phyloP scores from a whole-genome alignment of 1,140 invertebrate genomes.

The Ericerus pela region DNA sequence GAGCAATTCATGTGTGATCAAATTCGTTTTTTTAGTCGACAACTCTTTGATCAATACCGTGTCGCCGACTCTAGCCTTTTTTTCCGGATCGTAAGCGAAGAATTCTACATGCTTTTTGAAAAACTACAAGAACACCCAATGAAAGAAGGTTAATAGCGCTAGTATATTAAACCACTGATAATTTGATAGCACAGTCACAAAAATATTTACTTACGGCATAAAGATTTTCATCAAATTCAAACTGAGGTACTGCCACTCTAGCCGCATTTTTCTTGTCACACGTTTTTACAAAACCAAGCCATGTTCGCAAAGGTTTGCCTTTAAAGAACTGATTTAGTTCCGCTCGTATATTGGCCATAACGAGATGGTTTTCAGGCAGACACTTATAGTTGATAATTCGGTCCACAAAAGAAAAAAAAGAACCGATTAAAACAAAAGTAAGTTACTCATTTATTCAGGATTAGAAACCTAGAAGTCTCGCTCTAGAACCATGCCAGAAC shows the following conservation, averaged over 20 bases:
- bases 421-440: too few relatives aligned
- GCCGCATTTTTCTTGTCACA: slow-evolving; percentile 54
- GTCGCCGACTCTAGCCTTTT: slow-evolving; percentile 63
- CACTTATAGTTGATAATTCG: too few relatives aligned
- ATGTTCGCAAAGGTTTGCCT: neutral
- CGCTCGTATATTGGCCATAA: neutral
- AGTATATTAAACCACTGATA: neutral
- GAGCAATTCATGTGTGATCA: slow-evolving; percentile 62
- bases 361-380: too few relatives aligned
- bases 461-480: too few relatives aligned
- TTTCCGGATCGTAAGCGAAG: slow-evolving; percentile 60
- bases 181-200: slow-evolving; percentile 10
- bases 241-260: slow-evolving; percentile 51
- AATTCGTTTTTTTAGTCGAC: slow-evolving; percentile 49
- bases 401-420: too few relatives aligned
- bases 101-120: slow-evolving; percentile 52
- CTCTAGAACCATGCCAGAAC: too few relatives aligned
- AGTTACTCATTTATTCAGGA: too few relatives aligned
- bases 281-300: slow-evolving; percentile 28
- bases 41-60: slow-evolving; percentile 59
- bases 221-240: slow-evolving; percentile 51
- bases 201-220: slow-evolving; percentile 41
- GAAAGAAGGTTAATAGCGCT: neutral
- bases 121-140: slow-evolving; percentile 42
- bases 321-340: neutral